phyloP scores from a whole-genome alignment of 2,113 vertebrate genomes.

The Cyphotilapia sp. region DNA sequence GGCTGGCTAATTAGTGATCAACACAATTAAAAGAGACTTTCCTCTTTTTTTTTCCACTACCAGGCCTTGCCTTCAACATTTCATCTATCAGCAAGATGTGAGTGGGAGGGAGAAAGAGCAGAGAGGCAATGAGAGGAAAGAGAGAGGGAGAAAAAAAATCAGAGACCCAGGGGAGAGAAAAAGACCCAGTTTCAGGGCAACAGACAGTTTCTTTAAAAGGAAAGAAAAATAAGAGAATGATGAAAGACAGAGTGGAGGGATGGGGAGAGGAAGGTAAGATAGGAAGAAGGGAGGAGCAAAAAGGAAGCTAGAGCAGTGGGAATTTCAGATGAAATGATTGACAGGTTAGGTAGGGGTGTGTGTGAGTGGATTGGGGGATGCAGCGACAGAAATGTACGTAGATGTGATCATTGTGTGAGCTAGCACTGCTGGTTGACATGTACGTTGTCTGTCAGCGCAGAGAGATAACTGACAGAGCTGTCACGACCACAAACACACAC shows the following conservation, averaged over 20 bases:
- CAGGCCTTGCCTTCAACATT: constrained; percentile 33
- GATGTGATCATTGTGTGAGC: constrained; percentile 14
- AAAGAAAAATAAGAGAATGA: constrained; percentile 53
- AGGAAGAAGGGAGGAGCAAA: not conserved
- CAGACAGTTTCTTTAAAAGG: constrained; percentile 48
- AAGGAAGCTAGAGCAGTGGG: constrained; percentile 11
- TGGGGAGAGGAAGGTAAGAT: not conserved
- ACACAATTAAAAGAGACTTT: constrained; percentile 44
- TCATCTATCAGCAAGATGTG: constrained; percentile 38
- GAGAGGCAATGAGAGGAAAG: not conserved
- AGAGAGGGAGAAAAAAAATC: not conserved
- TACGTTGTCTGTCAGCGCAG: constrained; percentile 29
- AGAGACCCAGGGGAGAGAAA: constrained; percentile 24
- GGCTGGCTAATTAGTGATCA: constrained; percentile 45
- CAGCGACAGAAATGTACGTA: not conserved
- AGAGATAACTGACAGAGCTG: constrained; percentile 35
- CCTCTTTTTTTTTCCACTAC: not conserved
- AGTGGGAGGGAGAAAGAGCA: constrained; percentile 23
- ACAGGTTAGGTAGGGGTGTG: constrained; percentile 18
- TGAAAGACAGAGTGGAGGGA: constrained; percentile 32
- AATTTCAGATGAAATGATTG: constrained; percentile 42
- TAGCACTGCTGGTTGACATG: constrained; percentile 26
- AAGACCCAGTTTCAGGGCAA: constrained; percentile 42
- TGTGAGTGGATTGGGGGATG: not conserved
- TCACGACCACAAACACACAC: constrained; percentile 1